Evolutionary conservation across 2,797 vertebrate genomes (phyloP), one percentile per base, ranked within the genome.

Genomic region (Pangasius macronema): DNA sequence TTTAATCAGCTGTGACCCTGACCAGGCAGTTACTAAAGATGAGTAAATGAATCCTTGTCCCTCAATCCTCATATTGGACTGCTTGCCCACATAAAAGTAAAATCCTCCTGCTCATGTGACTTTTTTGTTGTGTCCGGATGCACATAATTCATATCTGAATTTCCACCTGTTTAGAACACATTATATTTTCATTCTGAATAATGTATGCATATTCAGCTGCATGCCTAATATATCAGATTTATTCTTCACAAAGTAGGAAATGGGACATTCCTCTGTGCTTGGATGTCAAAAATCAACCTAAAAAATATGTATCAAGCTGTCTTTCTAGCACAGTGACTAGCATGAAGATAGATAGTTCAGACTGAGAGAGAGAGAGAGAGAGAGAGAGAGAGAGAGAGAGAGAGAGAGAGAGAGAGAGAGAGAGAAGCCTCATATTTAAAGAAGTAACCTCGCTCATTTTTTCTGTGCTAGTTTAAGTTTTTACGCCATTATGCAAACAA

Each of bases 401-500:
- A 77, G 46, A 53, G n/a, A 20, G 75, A 10, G 16, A 80, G 53
- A 57, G 77, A 39, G 30, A 53, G 14, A 1, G 2, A 13, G 11
- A 7, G 3, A 82, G 42, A 63, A 46, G 24, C 57, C 24, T 82
- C 59, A 65, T 49, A 65, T 82, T 63, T 14, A 49, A 65, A 63
- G 57, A 46, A 63, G 80, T 14, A 59, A 68, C 63, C 49, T 70
- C 39, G 3, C 14, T 70, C 1, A 72, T 57, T 84, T 84, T 65
- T 42, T 70, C 18, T 79, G 39, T 10, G 39, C 5, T n/a, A 49
- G 39, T 46, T 49, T 65, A n/a, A 5, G 59, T 11, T 83, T 83
- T 84, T 72, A 51, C 59, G 51, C 36, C 68, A 57, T 84, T 84
- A 84, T 84, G 67, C 83, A 84, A 73, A 84, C 67, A 72, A 83